These are phyloP conservation scores for Leiothrix lutea DNA, from an alignment of 2,113 vertebrate species.

Conservation along the genomic window DNA sequence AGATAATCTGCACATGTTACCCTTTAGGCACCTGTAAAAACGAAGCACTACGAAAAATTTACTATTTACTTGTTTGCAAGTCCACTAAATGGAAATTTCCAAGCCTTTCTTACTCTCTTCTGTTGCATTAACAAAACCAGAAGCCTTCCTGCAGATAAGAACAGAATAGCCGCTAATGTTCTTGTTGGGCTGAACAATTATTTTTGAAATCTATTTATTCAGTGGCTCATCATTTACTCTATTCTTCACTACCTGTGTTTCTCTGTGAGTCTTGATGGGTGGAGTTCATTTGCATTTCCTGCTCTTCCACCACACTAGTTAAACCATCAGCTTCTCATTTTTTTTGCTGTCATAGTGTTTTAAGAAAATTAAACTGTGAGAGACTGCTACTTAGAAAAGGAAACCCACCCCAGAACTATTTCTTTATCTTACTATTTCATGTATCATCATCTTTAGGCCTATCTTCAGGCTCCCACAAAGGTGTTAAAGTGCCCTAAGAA, in stretches of 20 bases:
- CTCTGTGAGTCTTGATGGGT: neutral
- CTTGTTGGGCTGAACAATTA: neutral
- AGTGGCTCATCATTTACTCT: neutral
- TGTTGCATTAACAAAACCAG: neutral
- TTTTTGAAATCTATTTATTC: neutral
- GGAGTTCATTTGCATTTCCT: constrained; percentile 20
- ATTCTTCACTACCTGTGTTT: neutral
- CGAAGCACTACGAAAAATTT: neutral
- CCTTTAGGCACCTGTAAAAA: neutral
- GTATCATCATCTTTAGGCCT: neutral
- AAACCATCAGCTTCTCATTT: neutral
- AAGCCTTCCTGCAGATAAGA: neutral
- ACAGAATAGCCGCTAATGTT: neutral
- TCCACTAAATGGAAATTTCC: neutral
- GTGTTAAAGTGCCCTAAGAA: neutral
- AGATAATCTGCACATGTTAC: neutral
- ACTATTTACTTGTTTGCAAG: neutral
- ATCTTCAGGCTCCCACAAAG: neutral
- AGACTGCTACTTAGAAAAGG: neutral
- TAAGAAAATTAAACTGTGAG: neutral
- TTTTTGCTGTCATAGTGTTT: neutral
- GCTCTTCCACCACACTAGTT: neutral
- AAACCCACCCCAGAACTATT: neutral
- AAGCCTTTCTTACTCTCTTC: neutral
- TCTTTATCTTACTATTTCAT: neutral